Conservation (phyloP, 2,113 vertebrate species). For the Okapia johnstoni region DNA sequence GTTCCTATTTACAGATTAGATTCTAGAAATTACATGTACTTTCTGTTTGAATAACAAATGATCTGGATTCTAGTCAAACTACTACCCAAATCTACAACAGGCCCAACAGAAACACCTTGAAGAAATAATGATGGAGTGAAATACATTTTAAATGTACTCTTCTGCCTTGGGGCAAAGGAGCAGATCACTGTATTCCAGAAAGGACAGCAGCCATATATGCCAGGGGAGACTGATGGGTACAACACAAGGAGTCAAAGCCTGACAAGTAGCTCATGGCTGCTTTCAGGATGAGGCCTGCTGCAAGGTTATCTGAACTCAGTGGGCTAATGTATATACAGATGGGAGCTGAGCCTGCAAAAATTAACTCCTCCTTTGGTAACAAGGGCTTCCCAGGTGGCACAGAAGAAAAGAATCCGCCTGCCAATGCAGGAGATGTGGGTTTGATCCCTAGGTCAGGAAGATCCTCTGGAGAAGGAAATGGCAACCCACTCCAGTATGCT, state of each 20-base stretch:
- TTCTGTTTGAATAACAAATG: conserved; percentile 19
- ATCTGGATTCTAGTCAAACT: not conserved
- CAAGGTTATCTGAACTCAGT: not conserved
- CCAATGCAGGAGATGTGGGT: not conserved
- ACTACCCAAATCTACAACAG: not conserved
- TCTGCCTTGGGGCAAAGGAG: not conserved
- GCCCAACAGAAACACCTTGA: not conserved
- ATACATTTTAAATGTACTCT: not conserved
- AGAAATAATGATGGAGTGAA: not conserved
- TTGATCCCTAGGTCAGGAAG: not conserved
- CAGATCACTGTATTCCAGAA: not conserved
- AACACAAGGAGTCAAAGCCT: not conserved
- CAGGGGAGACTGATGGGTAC: not conserved
- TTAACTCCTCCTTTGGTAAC: not conserved
- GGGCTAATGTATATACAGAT: not conserved
- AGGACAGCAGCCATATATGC: not conserved
- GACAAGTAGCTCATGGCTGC: not conserved
- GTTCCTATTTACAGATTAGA: conserved; percentile 55
- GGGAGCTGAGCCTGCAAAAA: not conserved
- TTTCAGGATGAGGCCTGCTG: not conserved
- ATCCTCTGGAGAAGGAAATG: not conserved
- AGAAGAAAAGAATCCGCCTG: not conserved
- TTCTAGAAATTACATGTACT: not conserved
- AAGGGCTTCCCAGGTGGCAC: not conserved
- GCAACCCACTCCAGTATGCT: not conserved